These are phyloP conservation scores for Xiphophorus hellerii DNA, from an alignment of 2,113 vertebrate species.

Conservation along the genomic window DNA sequence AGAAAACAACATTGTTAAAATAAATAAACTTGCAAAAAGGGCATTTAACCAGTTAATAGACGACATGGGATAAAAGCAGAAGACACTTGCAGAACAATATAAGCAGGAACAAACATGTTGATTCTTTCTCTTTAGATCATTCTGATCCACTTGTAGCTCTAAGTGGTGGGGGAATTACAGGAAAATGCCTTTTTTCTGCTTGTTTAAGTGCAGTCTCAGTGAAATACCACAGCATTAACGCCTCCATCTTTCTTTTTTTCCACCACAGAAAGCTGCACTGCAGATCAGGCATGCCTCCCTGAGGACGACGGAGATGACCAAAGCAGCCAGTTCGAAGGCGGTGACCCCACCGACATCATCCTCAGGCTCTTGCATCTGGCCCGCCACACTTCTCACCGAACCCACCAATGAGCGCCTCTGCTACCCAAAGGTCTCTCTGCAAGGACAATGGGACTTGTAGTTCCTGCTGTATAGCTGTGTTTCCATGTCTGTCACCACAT, in stretches of 20 bases:
- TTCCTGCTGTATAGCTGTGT: constrained; percentile 38
- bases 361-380: constrained; percentile 72
- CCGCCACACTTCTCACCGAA: constrained; percentile 63
- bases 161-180: background rate
- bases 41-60: background rate
- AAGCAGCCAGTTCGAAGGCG: constrained; percentile 53
- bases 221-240: background rate
- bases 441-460: constrained; percentile 35
- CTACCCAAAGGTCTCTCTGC: constrained; percentile 2
- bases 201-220: too few species aligned
- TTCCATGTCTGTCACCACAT: constrained; percentile 31
- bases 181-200: too few species aligned
- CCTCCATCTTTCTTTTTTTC: background rate
- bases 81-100: too few species aligned
- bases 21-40: background rate
- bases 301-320: constrained; percentile 70
- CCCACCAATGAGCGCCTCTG: constrained; percentile 66
- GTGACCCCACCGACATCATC: constrained; percentile 70
- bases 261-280: constrained; percentile 69
- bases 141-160: background rate
- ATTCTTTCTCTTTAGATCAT: background rate
- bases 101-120: background rate
- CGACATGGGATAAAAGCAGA: too few species aligned
- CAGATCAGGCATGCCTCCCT: constrained; percentile 70
- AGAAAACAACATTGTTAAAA: background rate